These are phyloP conservation scores for Mobula birostris DNA, from an alignment of 2,113 vertebrate species.

Conservation along the genomic window DNA sequence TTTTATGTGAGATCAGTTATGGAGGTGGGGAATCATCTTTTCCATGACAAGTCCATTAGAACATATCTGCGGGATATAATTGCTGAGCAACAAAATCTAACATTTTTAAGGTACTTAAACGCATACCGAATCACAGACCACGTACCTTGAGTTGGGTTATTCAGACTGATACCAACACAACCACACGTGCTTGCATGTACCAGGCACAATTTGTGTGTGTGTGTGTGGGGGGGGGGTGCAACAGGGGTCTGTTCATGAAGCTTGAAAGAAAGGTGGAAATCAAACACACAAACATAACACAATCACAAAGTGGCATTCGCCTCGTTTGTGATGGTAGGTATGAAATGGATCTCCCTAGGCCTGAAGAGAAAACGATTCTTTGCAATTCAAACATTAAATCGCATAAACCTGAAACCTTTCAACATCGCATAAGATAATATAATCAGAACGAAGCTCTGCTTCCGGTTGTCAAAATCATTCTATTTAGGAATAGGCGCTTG, in stretches of 20 bases:
- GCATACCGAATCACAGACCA: neutral
- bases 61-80: neutral
- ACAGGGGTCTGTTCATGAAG: neutral
- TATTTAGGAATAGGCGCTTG: conserved; percentile 35
- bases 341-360: conserved; percentile 15
- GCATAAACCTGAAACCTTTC: conserved; percentile 37
- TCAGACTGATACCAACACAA: neutral
- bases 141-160: neutral
- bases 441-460: conserved; percentile 47
- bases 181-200: conserved; percentile 1
- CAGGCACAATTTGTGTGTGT: neutral
- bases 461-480: conserved; percentile 57
- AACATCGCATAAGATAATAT: conserved; percentile 15
- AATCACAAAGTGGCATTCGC: conserved; percentile 42
- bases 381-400: conserved; percentile 25
- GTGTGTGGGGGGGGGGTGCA: neutral
- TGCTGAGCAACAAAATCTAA: neutral
- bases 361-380: conserved; percentile 21
- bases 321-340: conserved; percentile 41
- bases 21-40: neutral
- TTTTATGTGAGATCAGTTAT: neutral
- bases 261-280: conserved; percentile 48
- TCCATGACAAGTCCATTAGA: neutral
- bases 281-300: conserved; percentile 47
- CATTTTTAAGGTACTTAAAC: neutral